phyloP scores from a whole-genome alignment of 2,888 invertebrate species.

The Plusia festucae region DNA sequence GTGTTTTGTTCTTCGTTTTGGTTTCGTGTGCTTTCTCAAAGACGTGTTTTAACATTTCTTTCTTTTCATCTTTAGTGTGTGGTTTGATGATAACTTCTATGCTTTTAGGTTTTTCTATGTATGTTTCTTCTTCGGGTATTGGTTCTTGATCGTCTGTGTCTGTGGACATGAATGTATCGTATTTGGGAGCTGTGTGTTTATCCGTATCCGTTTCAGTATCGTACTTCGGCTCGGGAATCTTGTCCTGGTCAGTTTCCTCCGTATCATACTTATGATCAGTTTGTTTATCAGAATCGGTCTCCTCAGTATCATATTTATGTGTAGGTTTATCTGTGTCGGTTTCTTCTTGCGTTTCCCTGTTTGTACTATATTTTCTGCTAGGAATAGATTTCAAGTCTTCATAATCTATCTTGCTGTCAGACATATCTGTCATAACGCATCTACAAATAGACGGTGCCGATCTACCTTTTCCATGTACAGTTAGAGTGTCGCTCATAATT shows the following conservation, averaged over 20 bases:
- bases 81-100: conserved; percentile 51
- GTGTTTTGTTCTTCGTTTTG: conserved; percentile 64
- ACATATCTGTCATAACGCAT: conserved; percentile 27
- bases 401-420: conserved; percentile 26
- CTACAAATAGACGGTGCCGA: conserved; percentile 32
- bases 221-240: conserved; percentile 26
- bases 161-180: conserved; percentile 31
- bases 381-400: conserved; percentile 25
- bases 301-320: conserved; percentile 41
- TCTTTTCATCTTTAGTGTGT: conserved; percentile 67
- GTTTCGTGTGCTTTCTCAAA: conserved; percentile 67
- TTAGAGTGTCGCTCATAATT: conserved; percentile 21
- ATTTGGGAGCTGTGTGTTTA: conserved; percentile 9
- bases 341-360: conserved; percentile 38
- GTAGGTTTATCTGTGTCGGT: conserved; percentile 41
- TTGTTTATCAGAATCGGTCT: conserved; percentile 35
- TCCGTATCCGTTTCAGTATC: conserved; percentile 21
- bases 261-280: conserved; percentile 41
- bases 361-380: conserved; percentile 21
- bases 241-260: conserved; percentile 36
- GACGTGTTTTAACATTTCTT: conserved; percentile 70
- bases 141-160: conserved; percentile 56
- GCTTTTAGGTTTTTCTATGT: conserved; percentile 43
- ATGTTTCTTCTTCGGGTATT: conserved; percentile 45
- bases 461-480: conserved; percentile 5